phyloP scores from a whole-genome alignment of 2,113 vertebrate genomes.

The Mormoops blainvillei region DNA sequence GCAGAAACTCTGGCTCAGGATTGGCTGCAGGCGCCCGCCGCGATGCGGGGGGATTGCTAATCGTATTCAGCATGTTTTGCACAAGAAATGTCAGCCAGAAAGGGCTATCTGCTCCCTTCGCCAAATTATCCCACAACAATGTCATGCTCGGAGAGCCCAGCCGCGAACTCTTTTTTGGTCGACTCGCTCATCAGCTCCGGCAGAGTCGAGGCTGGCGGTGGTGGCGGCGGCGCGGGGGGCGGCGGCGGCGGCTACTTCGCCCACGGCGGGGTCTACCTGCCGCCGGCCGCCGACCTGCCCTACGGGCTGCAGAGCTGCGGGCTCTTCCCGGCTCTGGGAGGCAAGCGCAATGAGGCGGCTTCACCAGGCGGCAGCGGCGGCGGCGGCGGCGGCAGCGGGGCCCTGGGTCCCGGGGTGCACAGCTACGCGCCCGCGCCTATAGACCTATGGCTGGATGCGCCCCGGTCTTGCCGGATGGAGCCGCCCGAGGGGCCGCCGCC shows the following conservation, averaged over 20 bases:
- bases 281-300: slow-evolving; percentile 89
- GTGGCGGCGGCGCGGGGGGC: slow-evolving; percentile 80
- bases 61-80: slow-evolving; percentile 99
- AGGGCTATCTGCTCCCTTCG: slow-evolving; percentile 98
- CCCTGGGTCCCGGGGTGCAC: slow-evolving; percentile 84
- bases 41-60: slow-evolving; percentile 97
- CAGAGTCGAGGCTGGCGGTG: slow-evolving; percentile 88
- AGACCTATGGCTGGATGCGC: slow-evolving; percentile 95
- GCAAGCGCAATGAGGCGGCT: slow-evolving; percentile 91
- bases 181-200: slow-evolving; percentile 95
- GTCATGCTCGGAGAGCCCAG: slow-evolving; percentile 98
- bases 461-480: slow-evolving; percentile 93
- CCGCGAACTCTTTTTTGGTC: slow-evolving; percentile 98
- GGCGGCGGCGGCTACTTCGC: slow-evolving; percentile 91
- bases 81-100: slow-evolving; percentile 99
- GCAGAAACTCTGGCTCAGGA: slow-evolving; percentile 88
- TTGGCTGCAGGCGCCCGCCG: slow-evolving; percentile 93
- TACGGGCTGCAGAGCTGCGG: slow-evolving; percentile 96
- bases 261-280: slow-evolving; percentile 92
- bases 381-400: slow-evolving; percentile 66
- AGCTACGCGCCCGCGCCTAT: slow-evolving; percentile 90
- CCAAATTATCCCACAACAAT: slow-evolving; percentile 98
- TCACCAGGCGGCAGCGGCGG: slow-evolving; percentile 76
- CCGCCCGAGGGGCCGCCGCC: slow-evolving; percentile 84
- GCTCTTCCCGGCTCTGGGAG: slow-evolving; percentile 91